Percentiles rank a stretch among this genome's conserved stretches.
Evolutionary conservation across 1,140 invertebrate genomes (phyloP).

Genomic region (Eupeodes corollae): DNA sequence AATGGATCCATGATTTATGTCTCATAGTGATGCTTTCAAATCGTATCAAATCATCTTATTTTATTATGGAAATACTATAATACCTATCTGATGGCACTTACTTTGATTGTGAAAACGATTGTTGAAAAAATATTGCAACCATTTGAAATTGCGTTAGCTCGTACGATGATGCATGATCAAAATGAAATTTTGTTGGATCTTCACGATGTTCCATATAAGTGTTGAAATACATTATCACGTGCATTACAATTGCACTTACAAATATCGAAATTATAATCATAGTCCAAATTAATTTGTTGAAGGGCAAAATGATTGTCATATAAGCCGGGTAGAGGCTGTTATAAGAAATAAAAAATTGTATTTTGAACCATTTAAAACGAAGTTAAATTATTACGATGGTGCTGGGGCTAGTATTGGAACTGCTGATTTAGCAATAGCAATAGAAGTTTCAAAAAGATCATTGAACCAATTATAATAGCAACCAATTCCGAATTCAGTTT

Average conservation of each 20-base stretch:
- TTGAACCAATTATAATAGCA: conserved; percentile 35
- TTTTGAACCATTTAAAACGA: neutral
- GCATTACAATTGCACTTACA: neutral
- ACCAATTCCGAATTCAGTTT: conserved; percentile 28
- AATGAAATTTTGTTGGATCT: too few relatives aligned
- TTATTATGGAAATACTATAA: too few relatives aligned
- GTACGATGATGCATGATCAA: too few relatives aligned
- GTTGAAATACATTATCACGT: too few relatives aligned
- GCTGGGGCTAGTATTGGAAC: conserved; percentile 28
- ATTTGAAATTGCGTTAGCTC: neutral
- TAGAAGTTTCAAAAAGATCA: conserved; percentile 25
- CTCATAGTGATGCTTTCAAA: too few relatives aligned
- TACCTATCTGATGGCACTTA: neutral
- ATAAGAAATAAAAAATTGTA: neutral
- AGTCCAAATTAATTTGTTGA: conserved; percentile 20
- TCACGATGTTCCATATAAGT: too few relatives aligned
- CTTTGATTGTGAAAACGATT: neutral
- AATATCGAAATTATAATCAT: neutral
- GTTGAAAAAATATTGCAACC: conserved; percentile 1
- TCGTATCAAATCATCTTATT: too few relatives aligned
- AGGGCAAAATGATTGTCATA: conserved; percentile 24
- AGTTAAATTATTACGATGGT: conserved; percentile 14
- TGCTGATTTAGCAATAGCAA: conserved; percentile 24
- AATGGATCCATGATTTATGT: too few relatives aligned
- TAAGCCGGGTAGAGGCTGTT: conserved; percentile 12